Conservation (phyloP, 1,140 invertebrate species). For the Maconellicoccus hirsutus region DNA sequence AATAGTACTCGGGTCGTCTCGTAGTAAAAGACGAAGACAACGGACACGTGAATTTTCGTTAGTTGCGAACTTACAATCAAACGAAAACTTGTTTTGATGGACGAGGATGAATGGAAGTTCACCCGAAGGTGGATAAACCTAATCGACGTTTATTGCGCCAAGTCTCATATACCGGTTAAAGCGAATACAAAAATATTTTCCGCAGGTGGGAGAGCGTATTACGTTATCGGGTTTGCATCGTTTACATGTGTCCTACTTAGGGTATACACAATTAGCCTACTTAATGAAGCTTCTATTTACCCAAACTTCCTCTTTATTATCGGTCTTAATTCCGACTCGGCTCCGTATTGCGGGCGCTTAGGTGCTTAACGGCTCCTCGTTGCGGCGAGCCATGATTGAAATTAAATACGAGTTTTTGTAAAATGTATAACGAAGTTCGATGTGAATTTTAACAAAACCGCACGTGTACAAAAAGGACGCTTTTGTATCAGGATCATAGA, state of each 20-base stretch:
- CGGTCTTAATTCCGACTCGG: neutral
- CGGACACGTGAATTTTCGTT: no score
- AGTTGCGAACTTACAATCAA: no score
- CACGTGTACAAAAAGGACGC: neutral
- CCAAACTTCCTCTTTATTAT: slow-evolving; percentile 4
- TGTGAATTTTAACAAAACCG: neutral
- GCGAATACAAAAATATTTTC: neutral
- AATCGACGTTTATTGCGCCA: neutral
- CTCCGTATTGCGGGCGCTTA: neutral
- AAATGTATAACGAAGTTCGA: neutral
- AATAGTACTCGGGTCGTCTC: no score
- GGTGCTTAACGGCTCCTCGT: neutral
- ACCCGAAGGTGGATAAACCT: neutral
- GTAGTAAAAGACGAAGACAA: no score
- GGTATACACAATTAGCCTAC: neutral
- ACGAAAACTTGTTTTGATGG: no score
- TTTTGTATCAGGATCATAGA: neutral
- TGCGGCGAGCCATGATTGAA: no score
- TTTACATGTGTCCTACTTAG: neutral
- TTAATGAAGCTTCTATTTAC: slow-evolving; percentile 5
- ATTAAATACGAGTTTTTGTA: no score
- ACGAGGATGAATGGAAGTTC: no score
- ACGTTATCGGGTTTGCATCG: slow-evolving; percentile 1
- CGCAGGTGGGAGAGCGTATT: neutral
- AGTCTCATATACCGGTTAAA: neutral